Conservation (phyloP, 1,140 invertebrate species). For the Sipha flava region DNA sequence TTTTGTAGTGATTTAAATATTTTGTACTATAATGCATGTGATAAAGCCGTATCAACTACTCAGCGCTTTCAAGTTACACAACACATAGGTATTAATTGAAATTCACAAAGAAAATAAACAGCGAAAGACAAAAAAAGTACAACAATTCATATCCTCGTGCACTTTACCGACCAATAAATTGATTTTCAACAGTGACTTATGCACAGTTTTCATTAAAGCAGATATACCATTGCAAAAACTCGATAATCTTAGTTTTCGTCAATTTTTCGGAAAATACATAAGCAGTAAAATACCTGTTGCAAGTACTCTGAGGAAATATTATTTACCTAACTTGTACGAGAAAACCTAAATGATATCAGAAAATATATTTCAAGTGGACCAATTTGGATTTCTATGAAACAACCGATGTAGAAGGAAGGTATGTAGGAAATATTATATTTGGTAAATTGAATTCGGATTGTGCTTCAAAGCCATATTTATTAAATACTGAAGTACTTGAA, state of each 20-base stretch:
- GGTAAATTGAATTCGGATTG: background rate
- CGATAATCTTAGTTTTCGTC: background rate
- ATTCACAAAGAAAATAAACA: background rate
- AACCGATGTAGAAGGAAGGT: background rate
- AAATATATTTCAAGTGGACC: background rate
- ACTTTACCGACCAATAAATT: background rate
- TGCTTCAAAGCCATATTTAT: background rate
- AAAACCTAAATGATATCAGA: background rate
- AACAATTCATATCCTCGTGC: background rate
- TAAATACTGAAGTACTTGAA: background rate
- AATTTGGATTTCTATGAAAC: background rate
- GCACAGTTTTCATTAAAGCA: background rate
- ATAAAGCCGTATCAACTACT: background rate
- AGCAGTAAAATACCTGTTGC: background rate
- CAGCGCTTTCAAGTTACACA: background rate
- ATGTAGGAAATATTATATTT: background rate
- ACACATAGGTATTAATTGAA: background rate
- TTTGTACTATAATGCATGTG: background rate
- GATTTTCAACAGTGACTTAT: background rate
- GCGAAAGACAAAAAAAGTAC: background rate
- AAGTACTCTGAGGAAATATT: background rate
- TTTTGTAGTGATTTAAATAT: background rate
- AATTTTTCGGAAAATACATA: background rate
- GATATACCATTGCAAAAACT: slow-evolving; percentile 1
- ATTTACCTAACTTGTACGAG: background rate